Base-by-base conservation (phyloP, 1,140 invertebrate genomes). In the Colletes latitarsis region DNA sequence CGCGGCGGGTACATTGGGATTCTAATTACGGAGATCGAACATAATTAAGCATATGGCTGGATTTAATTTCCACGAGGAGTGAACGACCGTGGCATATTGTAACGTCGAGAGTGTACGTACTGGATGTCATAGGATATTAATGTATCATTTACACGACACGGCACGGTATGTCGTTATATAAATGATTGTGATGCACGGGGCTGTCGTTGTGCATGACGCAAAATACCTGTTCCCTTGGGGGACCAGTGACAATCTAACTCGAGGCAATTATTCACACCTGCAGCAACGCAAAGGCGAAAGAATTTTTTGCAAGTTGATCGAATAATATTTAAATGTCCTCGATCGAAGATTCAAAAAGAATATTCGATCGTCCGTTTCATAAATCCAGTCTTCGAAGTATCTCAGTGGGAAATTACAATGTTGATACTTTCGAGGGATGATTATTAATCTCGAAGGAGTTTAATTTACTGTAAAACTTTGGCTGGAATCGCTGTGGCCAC, bases 61-160 rank as follows among this genome's bases (percentile, higher is more conserved):
- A 81, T 77, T 80, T 85, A 80, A 67, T 67, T 74, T 76, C 67
- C 39, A 30, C 46, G 55, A 71, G 68, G 30, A 75, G 12, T 63
- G 53, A 52, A 60, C 74, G 78, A 75, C 66, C 46, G 19, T 30
- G 74, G n/a, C 58, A 58, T 67, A 52, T 46, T 30, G 62, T 60
- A 62, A 68, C 41, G 30, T 9, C 4, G n/a, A 60, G 53, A 52
- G 17, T 58, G 49, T n/a, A 12, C 49, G 21, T n/a, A 21, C 46
- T 3, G 62, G 43, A 21, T 49, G 17, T 10, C 49, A 4, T 14
- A 43, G 63, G 78, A 66, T 75, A 80, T 75, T 80, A 80, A 75
- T 75, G 63, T 75, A 68, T 74, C 62, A 80, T 80, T 80, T 75
- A 74, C 63, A 62, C 30, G 17, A 52, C 60, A 64, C 63, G 43